Percentiles rank a stretch among this genome's conserved stretches.
Conservation (phyloP, 2,113 vertebrate genomes). For the Gorsachius goisagi region DNA sequence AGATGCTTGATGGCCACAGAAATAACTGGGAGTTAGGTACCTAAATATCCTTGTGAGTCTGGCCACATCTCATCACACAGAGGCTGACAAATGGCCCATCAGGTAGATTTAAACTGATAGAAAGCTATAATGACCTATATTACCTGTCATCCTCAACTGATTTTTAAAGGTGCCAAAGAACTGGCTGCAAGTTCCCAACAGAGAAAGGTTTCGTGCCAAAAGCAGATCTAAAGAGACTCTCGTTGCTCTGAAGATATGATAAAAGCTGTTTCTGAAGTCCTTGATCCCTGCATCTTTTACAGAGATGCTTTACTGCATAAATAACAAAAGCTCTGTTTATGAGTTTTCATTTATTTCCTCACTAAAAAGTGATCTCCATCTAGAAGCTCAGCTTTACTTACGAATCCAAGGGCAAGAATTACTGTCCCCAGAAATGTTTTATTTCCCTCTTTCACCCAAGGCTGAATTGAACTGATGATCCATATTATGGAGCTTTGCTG, state of each 20-base stretch:
- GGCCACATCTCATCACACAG: neutral
- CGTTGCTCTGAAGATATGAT: neutral
- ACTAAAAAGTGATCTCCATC: neutral
- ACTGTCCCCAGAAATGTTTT: constrained; percentile 11
- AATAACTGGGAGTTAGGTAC: neutral
- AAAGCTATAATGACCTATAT: constrained; percentile 11
- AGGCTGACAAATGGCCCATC: constrained; percentile 2
- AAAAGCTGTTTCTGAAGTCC: neutral
- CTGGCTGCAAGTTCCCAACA: neutral
- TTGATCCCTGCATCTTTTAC: neutral
- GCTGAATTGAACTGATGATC: constrained; percentile 35
- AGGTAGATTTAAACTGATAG: constrained; percentile 3
- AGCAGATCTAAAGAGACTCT: neutral
- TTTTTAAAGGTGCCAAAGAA: neutral
- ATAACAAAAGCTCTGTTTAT: neutral
- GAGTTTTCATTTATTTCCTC: constrained; percentile 6
- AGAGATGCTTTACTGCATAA: neutral
- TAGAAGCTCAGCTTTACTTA: neutral
- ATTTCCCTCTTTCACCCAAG: constrained; percentile 5
- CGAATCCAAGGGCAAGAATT: neutral
- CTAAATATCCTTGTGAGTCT: neutral
- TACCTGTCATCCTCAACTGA: neutral
- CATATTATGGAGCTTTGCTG: constrained; percentile 14
- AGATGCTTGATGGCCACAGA: neutral
- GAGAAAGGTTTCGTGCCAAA: neutral